Base-by-base conservation (phyloP, 2,113 vertebrate species). In the Azemiops feae region DNA sequence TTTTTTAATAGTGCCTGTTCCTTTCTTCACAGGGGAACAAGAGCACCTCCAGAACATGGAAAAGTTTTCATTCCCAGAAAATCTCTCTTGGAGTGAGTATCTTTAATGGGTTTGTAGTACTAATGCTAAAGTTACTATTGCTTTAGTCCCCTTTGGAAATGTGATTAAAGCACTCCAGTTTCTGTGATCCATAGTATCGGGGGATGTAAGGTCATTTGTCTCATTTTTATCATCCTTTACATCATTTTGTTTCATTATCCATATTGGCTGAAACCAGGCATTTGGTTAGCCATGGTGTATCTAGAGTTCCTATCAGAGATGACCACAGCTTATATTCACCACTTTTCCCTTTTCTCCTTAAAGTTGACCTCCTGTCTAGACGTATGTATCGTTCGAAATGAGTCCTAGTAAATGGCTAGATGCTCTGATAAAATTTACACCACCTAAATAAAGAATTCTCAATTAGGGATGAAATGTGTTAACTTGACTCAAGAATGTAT, bases 31-130 rank as follows among this genome's bases (percentile, higher is more conserved):
- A 99, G 99, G 96, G 96, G 97, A 93, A 94, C 97, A 0, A 98
- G 97, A 91, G 97, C 98, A 60, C 97, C 98, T 95, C 98, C 98
- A 69, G 98, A 98, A 92, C 97, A 98, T 1, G 98, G 98, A 34
- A 99, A 99, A 96, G 97, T 98, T 91, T 99, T 99, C 97, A 95
- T 98, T 95, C 95, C 96, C 92, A 98, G 99, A 91, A 98, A 97
- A 22, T 99, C 99, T 57, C 97, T 99, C 43, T 97, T 99, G 91
- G 99, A 99, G 99, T 99, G 94, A 99, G 99, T 98, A 96, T 89
- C 64, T 94, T 89, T 89, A 64, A 58, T 43, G 91, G 93, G n/a
- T 27, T 93, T 92, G 9, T 11, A 2, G 47, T 18, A n/a, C 86
- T 50, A 1, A 47, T 53, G 39, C 53, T 91, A 45, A 81, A 74